phyloP scores from a whole-genome alignment of 2,888 invertebrate species.

The Halictus ligatus region DNA sequence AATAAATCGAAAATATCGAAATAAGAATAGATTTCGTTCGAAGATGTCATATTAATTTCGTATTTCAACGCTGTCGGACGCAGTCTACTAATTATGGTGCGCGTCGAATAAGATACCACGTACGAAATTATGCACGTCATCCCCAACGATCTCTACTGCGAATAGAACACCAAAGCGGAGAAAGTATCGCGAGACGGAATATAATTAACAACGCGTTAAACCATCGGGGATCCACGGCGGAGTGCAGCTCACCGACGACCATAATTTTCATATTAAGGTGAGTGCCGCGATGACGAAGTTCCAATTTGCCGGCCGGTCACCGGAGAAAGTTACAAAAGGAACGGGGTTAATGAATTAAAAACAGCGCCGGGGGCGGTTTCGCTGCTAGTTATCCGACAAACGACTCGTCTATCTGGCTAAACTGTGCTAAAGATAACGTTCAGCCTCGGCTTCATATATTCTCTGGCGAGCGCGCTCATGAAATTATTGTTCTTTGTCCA shows the following conservation, averaged over 20 bases:
- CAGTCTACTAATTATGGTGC: neutral
- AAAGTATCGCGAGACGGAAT: neutral
- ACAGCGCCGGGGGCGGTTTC: constrained; percentile 35
- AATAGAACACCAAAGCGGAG: neutral
- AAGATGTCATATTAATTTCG: neutral
- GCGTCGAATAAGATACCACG: neutral
- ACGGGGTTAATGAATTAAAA: constrained; percentile 51
- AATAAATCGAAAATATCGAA: neutral
- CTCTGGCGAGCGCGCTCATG: neutral
- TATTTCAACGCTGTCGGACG: neutral
- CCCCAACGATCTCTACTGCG: neutral
- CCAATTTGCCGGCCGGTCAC: constrained; percentile 15
- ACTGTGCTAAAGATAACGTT: constrained; percentile 1
- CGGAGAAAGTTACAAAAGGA: constrained; percentile 40
- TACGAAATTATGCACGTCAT: neutral
- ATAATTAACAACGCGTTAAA: constrained; percentile 24
- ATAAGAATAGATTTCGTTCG: neutral
- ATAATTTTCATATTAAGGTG: constrained; percentile 45
- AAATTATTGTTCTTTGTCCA: neutral
- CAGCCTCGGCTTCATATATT: neutral
- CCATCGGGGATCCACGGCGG: neutral
- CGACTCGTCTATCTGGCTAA: constrained; percentile 19
- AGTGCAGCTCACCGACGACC: constrained; percentile 4
- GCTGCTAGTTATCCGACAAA: constrained; percentile 35
- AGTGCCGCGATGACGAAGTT: constrained; percentile 35